Evolutionary conservation across 37 sponge, comb jelly and placozoan species (phyloP).

Genomic region (Ephydatia muelleri): DNA sequence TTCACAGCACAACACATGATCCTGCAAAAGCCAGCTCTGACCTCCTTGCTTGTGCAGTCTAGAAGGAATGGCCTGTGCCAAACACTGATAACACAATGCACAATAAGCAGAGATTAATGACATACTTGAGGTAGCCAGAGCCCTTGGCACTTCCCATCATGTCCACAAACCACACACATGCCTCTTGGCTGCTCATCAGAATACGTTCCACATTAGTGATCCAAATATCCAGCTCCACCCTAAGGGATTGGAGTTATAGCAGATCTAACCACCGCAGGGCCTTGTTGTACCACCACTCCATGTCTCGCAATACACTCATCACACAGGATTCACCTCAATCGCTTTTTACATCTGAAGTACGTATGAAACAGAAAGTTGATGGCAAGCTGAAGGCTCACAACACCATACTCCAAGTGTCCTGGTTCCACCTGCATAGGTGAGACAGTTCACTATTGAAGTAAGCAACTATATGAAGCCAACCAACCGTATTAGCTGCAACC

Average conservation of each 20-base stretch:
- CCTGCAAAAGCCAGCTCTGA: constrained; percentile 46
- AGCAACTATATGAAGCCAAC: not conserved
- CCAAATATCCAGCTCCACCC: constrained; percentile 48
- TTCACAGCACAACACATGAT: constrained; percentile 41
- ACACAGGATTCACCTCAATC: constrained; percentile 79
- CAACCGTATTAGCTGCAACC: constrained; percentile 52
- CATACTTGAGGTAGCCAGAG: constrained; percentile 64
- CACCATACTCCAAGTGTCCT: constrained; percentile 18
- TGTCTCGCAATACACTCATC: not conserved
- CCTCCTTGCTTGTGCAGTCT: constrained; percentile 74
- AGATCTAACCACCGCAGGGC: too few relatives aligned
- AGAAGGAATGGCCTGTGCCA: constrained; percentile 65
- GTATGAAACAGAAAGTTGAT: constrained; percentile 83
- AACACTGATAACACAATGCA: not conserved
- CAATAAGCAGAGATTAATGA: not conserved
- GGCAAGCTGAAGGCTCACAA: constrained; percentile 63
- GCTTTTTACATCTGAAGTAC: constrained; percentile 76
- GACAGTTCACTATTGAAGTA: not conserved
- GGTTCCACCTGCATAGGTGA: not conserved
- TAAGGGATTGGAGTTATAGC: not conserved
- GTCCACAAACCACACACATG: constrained; percentile 74
- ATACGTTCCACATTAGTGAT: constrained; percentile 35
- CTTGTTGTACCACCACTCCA: not conserved
- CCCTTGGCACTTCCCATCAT: constrained; percentile 42
- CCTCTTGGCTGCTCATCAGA: constrained; percentile 20